These are phyloP conservation scores for Eremophila alpestris DNA, from an alignment of 2,797 vertebrate species.

Conservation along the genomic window DNA sequence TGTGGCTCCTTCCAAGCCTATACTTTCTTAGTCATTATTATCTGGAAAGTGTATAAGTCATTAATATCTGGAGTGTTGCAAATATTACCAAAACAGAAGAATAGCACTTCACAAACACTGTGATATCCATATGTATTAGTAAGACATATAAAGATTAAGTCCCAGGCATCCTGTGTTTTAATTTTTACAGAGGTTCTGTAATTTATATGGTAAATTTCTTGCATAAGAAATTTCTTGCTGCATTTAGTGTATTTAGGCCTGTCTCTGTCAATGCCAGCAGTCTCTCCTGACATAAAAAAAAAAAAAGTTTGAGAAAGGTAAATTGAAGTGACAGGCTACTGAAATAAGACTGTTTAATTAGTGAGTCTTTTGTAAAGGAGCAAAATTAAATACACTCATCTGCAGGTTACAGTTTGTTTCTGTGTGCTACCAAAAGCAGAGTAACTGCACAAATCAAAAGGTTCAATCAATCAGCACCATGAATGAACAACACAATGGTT, in stretches of 20 bases:
- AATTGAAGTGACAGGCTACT: neutral
- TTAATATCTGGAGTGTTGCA: neutral
- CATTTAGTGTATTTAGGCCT: neutral
- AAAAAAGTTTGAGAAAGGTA: neutral
- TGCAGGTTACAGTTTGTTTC: neutral
- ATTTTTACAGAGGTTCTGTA: neutral
- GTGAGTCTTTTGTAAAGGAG: neutral
- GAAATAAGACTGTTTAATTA: neutral
- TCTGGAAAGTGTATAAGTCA: neutral
- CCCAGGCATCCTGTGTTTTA: neutral
- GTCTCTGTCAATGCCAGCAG: neutral
- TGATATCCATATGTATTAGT: neutral
- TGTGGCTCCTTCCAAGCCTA: neutral
- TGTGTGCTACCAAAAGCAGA: neutral
- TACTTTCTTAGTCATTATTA: neutral
- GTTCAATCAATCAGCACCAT: neutral
- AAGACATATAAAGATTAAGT: neutral
- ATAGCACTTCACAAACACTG: neutral
- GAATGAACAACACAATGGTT: fast-evolving
- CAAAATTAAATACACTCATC: neutral
- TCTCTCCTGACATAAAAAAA: neutral
- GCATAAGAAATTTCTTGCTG: neutral
- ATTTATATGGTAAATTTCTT: neutral
- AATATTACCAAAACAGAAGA: neutral
- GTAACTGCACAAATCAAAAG: neutral